Conservation (phyloP, 2,888 invertebrate species). For the Noctua pronuba region DNA sequence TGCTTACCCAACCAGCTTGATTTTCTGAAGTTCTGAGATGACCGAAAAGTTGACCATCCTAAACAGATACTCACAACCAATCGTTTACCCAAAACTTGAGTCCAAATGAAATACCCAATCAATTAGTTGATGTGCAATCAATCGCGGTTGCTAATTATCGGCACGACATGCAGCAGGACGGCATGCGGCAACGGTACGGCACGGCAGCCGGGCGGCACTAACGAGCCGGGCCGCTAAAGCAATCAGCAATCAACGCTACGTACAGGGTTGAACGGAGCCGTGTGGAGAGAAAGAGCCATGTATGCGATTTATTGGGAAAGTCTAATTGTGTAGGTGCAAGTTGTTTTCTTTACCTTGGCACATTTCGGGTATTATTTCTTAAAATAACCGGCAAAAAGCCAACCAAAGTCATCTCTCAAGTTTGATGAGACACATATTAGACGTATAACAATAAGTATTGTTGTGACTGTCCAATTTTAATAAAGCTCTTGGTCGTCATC, state of each 20-base stretch:
- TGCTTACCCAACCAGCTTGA: background rate
- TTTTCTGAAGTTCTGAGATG: background rate
- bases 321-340: background rate
- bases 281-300: background rate
- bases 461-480: background rate
- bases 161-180: constrained; percentile 46
- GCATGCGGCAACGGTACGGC: constrained; percentile 32
- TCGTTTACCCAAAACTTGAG: constrained; percentile 13
- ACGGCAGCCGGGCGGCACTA: constrained; percentile 62
- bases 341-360: background rate
- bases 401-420: background rate
- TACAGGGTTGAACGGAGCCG: constrained; percentile 48
- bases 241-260: constrained; percentile 77
- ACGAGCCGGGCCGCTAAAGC: constrained; percentile 74
- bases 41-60: constrained; percentile 8
- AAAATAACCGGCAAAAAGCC: background rate
- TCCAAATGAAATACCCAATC: constrained; percentile 56
- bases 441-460: background rate
- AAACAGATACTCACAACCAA: constrained; percentile 16
- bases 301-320: constrained; percentile 2
- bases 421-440: background rate
- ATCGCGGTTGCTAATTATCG: constrained; percentile 62
- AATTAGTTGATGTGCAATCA: constrained; percentile 65
- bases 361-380: background rate
- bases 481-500: background rate